These are phyloP conservation scores for Talpa occidentalis DNA, from an alignment of 2,113 vertebrate species.

Conservation along the genomic window DNA sequence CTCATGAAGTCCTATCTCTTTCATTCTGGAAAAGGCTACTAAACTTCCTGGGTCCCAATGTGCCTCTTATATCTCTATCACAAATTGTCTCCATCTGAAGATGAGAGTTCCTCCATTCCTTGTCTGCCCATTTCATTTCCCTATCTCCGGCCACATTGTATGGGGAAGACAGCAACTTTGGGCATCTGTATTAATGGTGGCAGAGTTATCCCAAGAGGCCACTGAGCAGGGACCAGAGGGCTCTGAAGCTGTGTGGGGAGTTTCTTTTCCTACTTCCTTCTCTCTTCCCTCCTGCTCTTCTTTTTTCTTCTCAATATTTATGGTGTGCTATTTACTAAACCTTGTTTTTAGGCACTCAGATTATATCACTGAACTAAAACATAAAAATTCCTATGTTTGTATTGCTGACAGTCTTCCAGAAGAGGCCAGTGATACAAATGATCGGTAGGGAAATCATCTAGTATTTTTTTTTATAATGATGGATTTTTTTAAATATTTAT, in stretches of 20 bases:
- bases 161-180: not conserved
- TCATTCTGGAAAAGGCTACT: not conserved
- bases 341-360: not conserved
- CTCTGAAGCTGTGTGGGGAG: accelerated
- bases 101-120: not conserved
- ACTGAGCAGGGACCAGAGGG: not conserved
- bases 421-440: not conserved
- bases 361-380: not conserved
- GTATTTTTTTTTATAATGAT: too few species aligned
- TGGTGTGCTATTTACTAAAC: not conserved
- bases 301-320: not conserved
- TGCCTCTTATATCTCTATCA: not conserved
- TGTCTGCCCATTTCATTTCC: not conserved
- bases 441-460: not conserved
- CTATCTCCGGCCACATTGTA: accelerated
- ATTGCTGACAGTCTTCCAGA: not conserved
- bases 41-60: accelerated
- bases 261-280: not conserved
- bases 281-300: not conserved
- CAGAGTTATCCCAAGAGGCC: not conserved
- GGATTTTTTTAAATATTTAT: too few species aligned
- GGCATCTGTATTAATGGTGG: accelerated
- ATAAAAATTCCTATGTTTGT: not conserved
- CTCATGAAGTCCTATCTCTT: too few species aligned
- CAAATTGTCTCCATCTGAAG: not conserved